Percentiles rank a stretch among this genome's conserved stretches.
phyloP scores from a whole-genome alignment of 2,797 vertebrate genomes.

The Limosa lapponica region DNA sequence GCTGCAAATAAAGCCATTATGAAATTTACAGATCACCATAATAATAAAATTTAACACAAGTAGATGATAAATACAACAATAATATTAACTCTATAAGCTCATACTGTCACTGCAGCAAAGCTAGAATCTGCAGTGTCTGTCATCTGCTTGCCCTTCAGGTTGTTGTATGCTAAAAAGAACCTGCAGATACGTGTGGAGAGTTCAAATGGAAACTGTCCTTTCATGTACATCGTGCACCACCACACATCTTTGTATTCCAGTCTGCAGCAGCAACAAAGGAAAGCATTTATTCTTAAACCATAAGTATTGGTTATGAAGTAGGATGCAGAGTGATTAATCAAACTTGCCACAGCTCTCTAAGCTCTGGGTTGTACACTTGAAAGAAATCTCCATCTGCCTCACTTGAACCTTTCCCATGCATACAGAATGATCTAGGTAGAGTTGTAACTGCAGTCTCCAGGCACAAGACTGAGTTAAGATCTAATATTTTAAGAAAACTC shows the following conservation, averaged over 20 bases:
- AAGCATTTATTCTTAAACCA: not conserved
- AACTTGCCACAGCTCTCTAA: not conserved
- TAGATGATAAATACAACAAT: not conserved
- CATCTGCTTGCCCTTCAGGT: not conserved
- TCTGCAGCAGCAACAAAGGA: not conserved
- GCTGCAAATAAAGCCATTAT: not conserved
- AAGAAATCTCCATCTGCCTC: slow-evolving; percentile 3
- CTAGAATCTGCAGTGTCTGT: not conserved
- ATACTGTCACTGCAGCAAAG: not conserved
- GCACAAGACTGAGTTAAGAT: not conserved
- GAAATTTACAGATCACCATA: not conserved
- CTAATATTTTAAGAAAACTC: not conserved
- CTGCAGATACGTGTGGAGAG: not conserved
- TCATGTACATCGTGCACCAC: not conserved
- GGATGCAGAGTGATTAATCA: not conserved
- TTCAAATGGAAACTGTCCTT: not conserved
- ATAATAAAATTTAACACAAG: not conserved
- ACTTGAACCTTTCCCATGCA: not conserved
- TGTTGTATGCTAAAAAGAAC: not conserved
- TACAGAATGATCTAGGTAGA: not conserved
- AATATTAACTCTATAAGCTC: not conserved
- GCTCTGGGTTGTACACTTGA: not conserved
- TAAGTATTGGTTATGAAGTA: not conserved
- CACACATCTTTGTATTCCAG: not conserved
- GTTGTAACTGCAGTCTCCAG: not conserved